Conservation (phyloP, 2,113 vertebrate species). For the Daboia siamensis region DNA sequence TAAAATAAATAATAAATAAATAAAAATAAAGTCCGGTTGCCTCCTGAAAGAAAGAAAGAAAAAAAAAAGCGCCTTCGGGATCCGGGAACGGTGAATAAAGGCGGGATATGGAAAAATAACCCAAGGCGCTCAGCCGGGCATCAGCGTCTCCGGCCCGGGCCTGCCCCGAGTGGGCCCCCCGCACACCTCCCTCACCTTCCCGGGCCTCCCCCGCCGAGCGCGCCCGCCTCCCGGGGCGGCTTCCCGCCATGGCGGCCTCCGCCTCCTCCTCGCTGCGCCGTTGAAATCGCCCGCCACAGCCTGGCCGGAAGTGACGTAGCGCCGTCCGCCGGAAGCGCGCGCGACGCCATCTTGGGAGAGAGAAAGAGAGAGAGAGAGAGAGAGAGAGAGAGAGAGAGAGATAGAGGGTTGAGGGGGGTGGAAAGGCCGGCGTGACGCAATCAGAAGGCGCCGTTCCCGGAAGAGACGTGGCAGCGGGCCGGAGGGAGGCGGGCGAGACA, state of each 20-base stretch:
- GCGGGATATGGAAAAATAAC: background rate
- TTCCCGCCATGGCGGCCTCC: background rate
- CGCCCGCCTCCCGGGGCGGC: background rate
- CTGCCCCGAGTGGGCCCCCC: background rate
- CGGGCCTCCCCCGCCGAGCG: background rate
- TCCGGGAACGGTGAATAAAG: too few species aligned
- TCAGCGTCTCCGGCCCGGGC: background rate
- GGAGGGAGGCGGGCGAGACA: background rate
- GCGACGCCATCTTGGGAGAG: background rate
- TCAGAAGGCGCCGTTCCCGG: conserved; percentile 68
- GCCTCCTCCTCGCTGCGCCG: background rate
- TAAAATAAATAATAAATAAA: rapidly evolving
- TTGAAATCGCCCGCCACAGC: conserved; percentile 62
- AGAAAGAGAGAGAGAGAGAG: background rate
- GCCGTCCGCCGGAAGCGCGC: too few species aligned
- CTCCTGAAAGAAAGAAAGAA: too few species aligned
- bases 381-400: background rate
- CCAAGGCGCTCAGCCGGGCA: too few species aligned
- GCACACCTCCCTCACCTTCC: background rate
- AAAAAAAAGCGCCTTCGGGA: too few species aligned
- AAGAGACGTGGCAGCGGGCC: conserved; percentile 78
- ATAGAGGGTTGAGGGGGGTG: too few species aligned
- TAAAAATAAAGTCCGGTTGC: too few species aligned
- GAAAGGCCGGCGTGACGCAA: conserved; percentile 34
- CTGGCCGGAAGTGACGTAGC: conserved; percentile 13